Percentiles rank a stretch among this genome's conserved stretches.
phyloP scores from a whole-genome alignment of 2,797 vertebrate genomes.

The Chelonia mydas region DNA sequence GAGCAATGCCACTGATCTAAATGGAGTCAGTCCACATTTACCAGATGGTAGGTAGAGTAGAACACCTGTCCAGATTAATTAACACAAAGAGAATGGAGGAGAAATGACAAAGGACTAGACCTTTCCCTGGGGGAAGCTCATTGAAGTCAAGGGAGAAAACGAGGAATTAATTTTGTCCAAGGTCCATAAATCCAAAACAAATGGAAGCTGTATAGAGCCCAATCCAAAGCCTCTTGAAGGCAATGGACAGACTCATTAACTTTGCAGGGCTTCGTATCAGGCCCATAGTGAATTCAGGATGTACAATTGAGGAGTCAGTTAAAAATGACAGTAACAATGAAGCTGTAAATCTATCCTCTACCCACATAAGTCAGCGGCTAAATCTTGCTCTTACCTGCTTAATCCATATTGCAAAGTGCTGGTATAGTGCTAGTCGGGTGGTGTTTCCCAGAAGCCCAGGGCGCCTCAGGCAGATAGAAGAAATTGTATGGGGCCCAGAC shows the following conservation, averaged over 20 bases:
- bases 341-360: neutral
- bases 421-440: neutral
- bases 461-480: neutral
- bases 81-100: neutral
- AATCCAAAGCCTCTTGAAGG: neutral
- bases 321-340: neutral
- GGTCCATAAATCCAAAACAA: neutral
- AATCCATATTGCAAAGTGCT: neutral
- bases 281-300: neutral
- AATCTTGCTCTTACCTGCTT: neutral
- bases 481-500: neutral
- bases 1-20: neutral
- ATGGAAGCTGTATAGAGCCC: neutral
- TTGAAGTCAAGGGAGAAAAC: neutral
- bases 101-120: fast-evolving
- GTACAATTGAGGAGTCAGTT: neutral
- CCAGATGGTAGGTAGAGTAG: neutral
- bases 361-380: neutral
- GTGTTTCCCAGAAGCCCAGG: neutral
- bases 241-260: neutral
- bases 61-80: neutral
- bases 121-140: neutral
- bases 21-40: neutral
- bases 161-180: neutral
- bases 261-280: neutral